Evolutionary conservation across 2,888 invertebrate species (phyloP).

Genomic region (Parnassius orleans): DNA sequence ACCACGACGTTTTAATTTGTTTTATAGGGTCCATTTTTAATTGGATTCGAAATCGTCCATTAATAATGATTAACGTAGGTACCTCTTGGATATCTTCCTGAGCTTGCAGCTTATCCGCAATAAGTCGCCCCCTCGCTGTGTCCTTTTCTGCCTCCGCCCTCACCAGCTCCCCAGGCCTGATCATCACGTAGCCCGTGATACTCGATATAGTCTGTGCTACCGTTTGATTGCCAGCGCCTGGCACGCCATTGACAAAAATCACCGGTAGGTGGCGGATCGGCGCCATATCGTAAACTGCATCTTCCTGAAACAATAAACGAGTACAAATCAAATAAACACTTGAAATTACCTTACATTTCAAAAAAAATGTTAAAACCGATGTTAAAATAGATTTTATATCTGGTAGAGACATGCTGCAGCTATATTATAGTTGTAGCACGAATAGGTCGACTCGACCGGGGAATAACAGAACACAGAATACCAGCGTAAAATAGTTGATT

Average conservation of each 20-base stretch:
- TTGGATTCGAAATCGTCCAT: too few relatives aligned
- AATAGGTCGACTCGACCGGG: too few relatives aligned
- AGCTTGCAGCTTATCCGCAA: conserved; percentile 69
- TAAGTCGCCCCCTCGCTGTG: conserved; percentile 70
- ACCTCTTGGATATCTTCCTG: conserved; percentile 72
- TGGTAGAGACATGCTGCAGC: too few relatives aligned
- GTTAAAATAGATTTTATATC: too few relatives aligned
- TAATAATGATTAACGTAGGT: neutral
- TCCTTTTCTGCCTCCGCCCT: conserved; percentile 69
- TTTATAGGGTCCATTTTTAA: too few relatives aligned
- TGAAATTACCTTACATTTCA: too few relatives aligned
- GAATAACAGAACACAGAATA: too few relatives aligned
- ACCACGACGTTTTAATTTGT: too few relatives aligned
- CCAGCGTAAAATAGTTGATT: too few relatives aligned
- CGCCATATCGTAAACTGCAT: conserved; percentile 66
- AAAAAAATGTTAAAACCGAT: too few relatives aligned
- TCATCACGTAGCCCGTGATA: conserved; percentile 72
- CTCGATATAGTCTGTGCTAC: conserved; percentile 70
- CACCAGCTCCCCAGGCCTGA: conserved; percentile 73
- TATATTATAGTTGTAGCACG: too few relatives aligned
- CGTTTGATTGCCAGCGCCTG: conserved; percentile 74
- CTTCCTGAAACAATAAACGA: conserved; percentile 34
- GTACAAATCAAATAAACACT: too few relatives aligned
- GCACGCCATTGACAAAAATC: conserved; percentile 75
- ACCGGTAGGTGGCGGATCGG: conserved; percentile 70